A percentile compares a stretch with the other conserved stretches of the same genome.
These are phyloP conservation scores for Crotalus helleri DNA, from an alignment of 2,113 vertebrate genomes.

Conservation along the genomic window DNA sequence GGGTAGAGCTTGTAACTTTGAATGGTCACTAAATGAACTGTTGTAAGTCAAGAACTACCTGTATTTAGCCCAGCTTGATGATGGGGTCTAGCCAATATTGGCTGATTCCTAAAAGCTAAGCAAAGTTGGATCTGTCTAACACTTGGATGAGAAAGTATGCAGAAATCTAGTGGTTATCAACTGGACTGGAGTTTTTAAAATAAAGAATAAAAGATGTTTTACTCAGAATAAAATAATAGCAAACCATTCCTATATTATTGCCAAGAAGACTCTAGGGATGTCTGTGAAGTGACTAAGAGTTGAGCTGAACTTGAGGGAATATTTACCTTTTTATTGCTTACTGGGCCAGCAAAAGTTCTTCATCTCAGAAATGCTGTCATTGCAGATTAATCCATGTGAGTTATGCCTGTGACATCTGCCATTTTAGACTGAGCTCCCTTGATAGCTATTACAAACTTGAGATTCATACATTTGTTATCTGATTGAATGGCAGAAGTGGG, in stretches of 20 bases:
- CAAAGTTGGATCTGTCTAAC: neutral
- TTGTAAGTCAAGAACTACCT: neutral
- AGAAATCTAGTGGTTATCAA: neutral
- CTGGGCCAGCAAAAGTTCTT: neutral
- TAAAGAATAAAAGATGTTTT: neutral
- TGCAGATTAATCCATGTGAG: neutral
- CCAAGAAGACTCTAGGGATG: neutral
- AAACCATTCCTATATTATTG: neutral
- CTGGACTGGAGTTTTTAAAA: neutral
- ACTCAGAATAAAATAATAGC: neutral
- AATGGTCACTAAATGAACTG: neutral
- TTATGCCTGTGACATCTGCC: neutral
- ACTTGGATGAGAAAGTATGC: neutral
- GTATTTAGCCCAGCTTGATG: neutral
- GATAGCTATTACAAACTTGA: neutral
- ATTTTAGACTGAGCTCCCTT: neutral
- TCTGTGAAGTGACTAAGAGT: neutral
- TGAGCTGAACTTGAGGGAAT: neutral
- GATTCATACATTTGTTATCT: neutral
- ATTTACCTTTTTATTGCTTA: neutral
- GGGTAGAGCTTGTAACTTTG: neutral
- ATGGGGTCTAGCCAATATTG: neutral
- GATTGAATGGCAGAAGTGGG: neutral
- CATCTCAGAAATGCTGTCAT: neutral
- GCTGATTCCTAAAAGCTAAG: neutral